phyloP scores from a whole-genome alignment of 2,113 vertebrate genomes.

The Epinephelus moara region DNA sequence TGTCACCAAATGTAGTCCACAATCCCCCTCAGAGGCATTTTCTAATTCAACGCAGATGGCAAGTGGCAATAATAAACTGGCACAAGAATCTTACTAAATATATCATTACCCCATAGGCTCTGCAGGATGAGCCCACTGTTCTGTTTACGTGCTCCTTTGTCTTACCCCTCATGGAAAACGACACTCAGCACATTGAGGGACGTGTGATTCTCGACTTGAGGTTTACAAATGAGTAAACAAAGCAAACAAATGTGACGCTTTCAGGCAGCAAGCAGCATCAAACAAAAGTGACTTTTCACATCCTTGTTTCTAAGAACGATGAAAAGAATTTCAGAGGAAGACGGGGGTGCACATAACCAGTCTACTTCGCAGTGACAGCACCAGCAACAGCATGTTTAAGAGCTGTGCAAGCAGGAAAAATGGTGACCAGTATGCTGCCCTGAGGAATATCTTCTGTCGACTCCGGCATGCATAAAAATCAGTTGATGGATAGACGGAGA shows the following conservation, averaged over 20 bases:
- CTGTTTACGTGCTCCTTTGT: conserved; percentile 63
- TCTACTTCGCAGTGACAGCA: conserved; percentile 24
- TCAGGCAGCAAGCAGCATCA: background rate
- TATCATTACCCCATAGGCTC: conserved; percentile 74
- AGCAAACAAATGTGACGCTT: conserved; percentile 15
- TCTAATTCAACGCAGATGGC: conserved; percentile 76
- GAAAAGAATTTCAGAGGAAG: background rate
- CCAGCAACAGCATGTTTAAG: conserved; percentile 33
- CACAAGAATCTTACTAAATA: conserved; percentile 76
- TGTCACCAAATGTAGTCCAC: conserved; percentile 67
- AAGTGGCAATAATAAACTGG: conserved; percentile 74
- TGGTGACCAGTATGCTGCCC: conserved; percentile 38
- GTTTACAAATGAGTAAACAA: conserved; percentile 37
- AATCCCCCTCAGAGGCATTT: conserved; percentile 65
- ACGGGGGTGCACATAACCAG: background rate
- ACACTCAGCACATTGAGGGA: conserved; percentile 42
- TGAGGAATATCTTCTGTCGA: conserved; percentile 56
- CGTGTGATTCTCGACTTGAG: conserved; percentile 32
- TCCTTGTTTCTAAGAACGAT: background rate
- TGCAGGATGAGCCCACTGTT: conserved; percentile 59
- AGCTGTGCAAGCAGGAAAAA: conserved; percentile 44
- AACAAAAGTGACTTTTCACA: background rate
- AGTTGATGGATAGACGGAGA: conserved; percentile 36
- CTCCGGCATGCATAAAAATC: conserved; percentile 37
- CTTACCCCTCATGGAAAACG: conserved; percentile 44